Evolutionary conservation across 2,113 vertebrate species (phyloP).

Genomic region (Stegastes partitus): DNA sequence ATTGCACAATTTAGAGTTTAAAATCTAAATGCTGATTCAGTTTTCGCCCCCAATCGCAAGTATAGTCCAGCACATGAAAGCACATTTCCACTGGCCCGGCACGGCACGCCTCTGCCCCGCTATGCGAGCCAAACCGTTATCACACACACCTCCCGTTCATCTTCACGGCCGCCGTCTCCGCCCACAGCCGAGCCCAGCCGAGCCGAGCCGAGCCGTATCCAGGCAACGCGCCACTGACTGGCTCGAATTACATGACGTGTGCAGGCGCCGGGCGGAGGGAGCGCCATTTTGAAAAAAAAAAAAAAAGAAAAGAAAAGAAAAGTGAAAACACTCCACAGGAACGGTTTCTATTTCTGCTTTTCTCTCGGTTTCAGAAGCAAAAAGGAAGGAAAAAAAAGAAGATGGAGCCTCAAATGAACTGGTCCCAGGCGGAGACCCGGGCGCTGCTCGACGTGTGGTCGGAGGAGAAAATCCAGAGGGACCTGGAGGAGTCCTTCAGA

Average conservation of each 20-base stretch:
- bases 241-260: not conserved
- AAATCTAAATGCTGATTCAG: no score
- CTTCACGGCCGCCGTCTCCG: not conserved
- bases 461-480: slow-evolving; percentile 22
- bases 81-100: not conserved
- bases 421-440: slow-evolving; percentile 22
- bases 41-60: no score
- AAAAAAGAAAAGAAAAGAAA: not conserved
- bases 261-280: not conserved
- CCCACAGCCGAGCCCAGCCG: not conserved
- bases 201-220: not conserved
- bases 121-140: not conserved
- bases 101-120: not conserved
- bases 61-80: no score
- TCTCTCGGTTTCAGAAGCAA: not conserved
- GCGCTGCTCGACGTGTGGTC: slow-evolving; percentile 21
- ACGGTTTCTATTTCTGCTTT: not conserved
- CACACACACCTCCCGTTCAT: not conserved
- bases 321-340: not conserved
- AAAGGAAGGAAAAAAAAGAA: not conserved
- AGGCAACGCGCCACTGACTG: no score
- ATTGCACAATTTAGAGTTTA: no score
- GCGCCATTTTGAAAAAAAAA: slow-evolving; percentile 40
- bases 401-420: slow-evolving; percentile 17
- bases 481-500: slow-evolving; percentile 3